Base-by-base conservation (phyloP, 30 jellyfish, hydroid and myxozoan genomes). In the Hydra vulgaris region DNA sequence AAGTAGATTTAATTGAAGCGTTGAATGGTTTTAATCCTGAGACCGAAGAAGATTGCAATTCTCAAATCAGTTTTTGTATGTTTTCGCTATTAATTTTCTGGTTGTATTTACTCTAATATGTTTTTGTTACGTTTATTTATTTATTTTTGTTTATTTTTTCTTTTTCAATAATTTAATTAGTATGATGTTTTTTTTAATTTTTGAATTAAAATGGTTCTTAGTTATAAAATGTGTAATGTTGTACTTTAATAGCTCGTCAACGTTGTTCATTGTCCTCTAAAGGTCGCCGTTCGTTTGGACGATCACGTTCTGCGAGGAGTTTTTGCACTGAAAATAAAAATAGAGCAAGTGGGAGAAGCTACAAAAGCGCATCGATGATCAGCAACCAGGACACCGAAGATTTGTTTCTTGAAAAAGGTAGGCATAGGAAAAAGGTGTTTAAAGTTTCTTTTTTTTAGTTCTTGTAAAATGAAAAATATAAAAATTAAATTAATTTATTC, bases 1-100 rank as follows among this genome's bases (percentile, higher is more conserved):
- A 92, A 77, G 96, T 92, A 5, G 95, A 95, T 17, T 80, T 92
- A 55, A 89, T 92, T 21, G 96, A 92, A 67, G 98, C 98, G 12
- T 82, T 92, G 83, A 92, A 92, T 81, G 98, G 98, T 25, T 80
- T 85, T 67, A 40, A 40, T n/a, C n/a, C n/a, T 3, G 61, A 40
- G 61, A 12, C 5, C 5, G 61, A 40, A 12, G 61, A 40, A 12
- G 61, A 40, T 40, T 5, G 61, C 12, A 12, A 40, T 40, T 12
- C 61, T 3, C 61, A 40, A 40, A 3, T 40, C 12, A 40, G 61
- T 40, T 12, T 40, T 12, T 5, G 61, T 40, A 40, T 3, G 61
- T 3, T 40, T 40, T n/a, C n/a, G n/a, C n/a, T n/a, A n/a, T n/a
- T n/a, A n/a, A n/a, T n/a, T n/a, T n/a, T n/a, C n/a, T n/a, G n/a